phyloP scores from a whole-genome alignment of 2,113 vertebrate genomes.

The Acanthochromis polyacanthus region DNA sequence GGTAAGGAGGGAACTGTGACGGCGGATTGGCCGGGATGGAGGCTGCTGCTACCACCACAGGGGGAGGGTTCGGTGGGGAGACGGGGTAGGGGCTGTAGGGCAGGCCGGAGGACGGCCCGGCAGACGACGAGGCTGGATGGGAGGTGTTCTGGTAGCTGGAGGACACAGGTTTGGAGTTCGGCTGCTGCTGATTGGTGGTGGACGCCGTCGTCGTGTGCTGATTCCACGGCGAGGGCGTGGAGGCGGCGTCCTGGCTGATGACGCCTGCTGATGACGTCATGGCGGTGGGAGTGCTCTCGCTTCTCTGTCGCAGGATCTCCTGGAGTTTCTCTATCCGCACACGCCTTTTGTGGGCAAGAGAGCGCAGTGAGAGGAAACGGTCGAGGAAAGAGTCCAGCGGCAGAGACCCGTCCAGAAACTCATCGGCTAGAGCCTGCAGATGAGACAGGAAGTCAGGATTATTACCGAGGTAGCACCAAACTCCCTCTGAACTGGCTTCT shows the following conservation, averaged over 20 bases:
- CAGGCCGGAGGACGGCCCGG: conserved; percentile 69
- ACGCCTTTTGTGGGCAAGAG: conserved; percentile 89
- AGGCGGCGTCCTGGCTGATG: conserved; percentile 52
- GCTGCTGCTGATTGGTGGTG: conserved; percentile 56
- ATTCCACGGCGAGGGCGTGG: conserved; percentile 66
- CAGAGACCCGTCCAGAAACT: conserved; percentile 91
- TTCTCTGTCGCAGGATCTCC: conserved; percentile 86
- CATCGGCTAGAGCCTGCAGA: conserved; percentile 89
- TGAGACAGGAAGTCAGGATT: neutral
- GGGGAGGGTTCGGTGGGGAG: conserved; percentile 49
- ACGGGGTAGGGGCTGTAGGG: conserved; percentile 74
- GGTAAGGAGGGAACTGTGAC: conserved; percentile 78
- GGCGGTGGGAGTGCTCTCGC: conserved; percentile 56
- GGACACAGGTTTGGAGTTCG: conserved; percentile 58
- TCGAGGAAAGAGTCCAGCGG: conserved; percentile 91
- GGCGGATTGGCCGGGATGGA: conserved; percentile 58
- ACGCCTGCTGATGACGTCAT: conserved; percentile 64
- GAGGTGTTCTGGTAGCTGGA: conserved; percentile 62
- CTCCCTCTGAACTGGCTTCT: neutral
- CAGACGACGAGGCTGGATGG: conserved; percentile 76
- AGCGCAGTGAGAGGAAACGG: conserved; percentile 87
- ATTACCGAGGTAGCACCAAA: neutral
- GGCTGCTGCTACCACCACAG: conserved; percentile 61
- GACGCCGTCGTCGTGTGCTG: conserved; percentile 58
- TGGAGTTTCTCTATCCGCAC: conserved; percentile 95